Evolutionary conservation across 2,888 invertebrate genomes (phyloP), one percentile per base, ranked within the genome.

Genomic region (Drosophila lutescens): DNA sequence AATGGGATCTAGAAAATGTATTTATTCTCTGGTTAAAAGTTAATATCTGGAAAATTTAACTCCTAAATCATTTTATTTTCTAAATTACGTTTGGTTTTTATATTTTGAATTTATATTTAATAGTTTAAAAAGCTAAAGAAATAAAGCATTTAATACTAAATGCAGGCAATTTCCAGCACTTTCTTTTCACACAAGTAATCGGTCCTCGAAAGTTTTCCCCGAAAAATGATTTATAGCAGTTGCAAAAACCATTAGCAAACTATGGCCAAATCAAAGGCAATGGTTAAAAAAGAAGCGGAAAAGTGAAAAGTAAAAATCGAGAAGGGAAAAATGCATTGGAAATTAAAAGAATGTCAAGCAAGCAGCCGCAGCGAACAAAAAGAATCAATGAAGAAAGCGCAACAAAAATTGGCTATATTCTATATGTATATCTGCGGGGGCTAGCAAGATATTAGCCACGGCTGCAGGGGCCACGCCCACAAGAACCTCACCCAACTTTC

Each of bases 341-440:
- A 84, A 86, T 86, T 86, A 86, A 86, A 86, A 83, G 78, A 73
- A 86, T 86, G 78, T 83, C 86, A 78, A 81, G 76, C 68, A 72
- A 65, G 57, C 60, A 83, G 78, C 78, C 76, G 46, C 71, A 76
- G 58, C 66, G 63, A 32, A 53, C 53, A 53, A 66, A 47, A 38
- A 50, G 41, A 76, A 79, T 58, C 41, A 73, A 57, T 41, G 44
- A 54, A 26, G 49, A 34, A 40, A 61, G 17, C 5, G 15, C 15
- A 13, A 46, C 30, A 65, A 65, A 43, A 59, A 61, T 46, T n/a
- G 34, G 34, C 41, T 23, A 44, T 23, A 54, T 50, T 34, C 44
- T 47, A 46, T 50, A 20, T 54, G 51, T 38, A 46, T 34, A 56
- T 40, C 34, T 43, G 50, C 61, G 56, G 46, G 43, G 56, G 47